These are phyloP conservation scores for Chloroclysta siterata DNA, from an alignment of 2,888 invertebrate species.

Conservation along the genomic window DNA sequence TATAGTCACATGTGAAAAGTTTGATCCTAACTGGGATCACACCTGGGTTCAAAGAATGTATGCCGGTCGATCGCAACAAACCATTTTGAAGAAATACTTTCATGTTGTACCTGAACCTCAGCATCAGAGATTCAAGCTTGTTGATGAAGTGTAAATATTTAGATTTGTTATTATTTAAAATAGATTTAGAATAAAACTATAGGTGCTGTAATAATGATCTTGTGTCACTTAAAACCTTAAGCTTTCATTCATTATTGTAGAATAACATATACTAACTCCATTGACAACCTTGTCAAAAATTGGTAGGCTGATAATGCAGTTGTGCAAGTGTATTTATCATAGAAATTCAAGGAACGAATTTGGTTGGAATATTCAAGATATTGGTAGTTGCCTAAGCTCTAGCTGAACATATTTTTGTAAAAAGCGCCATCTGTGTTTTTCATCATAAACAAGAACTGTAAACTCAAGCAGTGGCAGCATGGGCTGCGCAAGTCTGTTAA, in stretches of 20 bases:
- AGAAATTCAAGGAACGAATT: too few relatives aligned
- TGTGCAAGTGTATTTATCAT: too few relatives aligned
- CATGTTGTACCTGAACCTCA: conserved; percentile 92
- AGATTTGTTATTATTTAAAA: conserved; percentile 10
- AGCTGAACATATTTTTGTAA: too few relatives aligned
- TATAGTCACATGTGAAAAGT: conserved; percentile 91
- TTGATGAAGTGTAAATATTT: conserved; percentile 87
- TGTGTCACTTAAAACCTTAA: not conserved
- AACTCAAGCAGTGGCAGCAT: too few relatives aligned
- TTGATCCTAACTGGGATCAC: conserved; percentile 91
- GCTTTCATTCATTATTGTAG: too few relatives aligned
- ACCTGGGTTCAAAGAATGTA: conserved; percentile 89
- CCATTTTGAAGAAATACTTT: conserved; percentile 93
- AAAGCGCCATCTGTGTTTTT: conserved; percentile 19
- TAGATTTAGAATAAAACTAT: conserved; percentile 20
- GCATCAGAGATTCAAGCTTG: conserved; percentile 90
- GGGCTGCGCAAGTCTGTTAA: not conserved
- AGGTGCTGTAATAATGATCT: conserved; percentile 9
- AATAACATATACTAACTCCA: too few relatives aligned
- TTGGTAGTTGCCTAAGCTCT: too few relatives aligned
- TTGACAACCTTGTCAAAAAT: too few relatives aligned
- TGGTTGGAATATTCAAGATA: not conserved
- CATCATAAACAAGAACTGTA: not conserved
- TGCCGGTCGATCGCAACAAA: conserved; percentile 86
- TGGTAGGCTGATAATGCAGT: too few relatives aligned